Evolutionary conservation across 2,888 invertebrate species (phyloP), one percentile per base, ranked within the genome.

Genomic region (Xestobium rufovillosum): DNA sequence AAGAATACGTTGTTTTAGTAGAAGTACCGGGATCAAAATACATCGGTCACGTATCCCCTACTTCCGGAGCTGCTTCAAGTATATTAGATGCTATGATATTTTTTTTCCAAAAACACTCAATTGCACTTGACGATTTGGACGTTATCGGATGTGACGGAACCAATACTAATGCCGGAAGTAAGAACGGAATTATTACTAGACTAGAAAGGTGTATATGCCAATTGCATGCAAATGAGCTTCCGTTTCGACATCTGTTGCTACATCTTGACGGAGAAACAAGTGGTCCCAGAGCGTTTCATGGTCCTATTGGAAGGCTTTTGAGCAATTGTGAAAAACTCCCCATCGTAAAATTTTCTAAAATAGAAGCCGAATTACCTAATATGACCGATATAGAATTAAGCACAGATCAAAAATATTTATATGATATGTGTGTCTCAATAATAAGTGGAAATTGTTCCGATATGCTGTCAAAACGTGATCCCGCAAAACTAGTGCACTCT

Each of bases 161-260:
- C 17, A 44, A 35, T 15, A 42, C 41, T 10, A 51, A 49, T 33
- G 48, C 49, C 3, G 53, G 53, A 4, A 26, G 29, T 12, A 39
- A 48, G 19, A 38, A 39, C 19, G 52, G 51, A 12, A 43, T 50
- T 8, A 50, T 52, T 14, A 30, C 15, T n/a, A 32, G 33, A 8
- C 37, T 51, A 19, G 50, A 53, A 38, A 51, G 48, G 51, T 34
- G 38, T 31, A 32, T 53, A 17, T 53, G 49, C 32, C 23, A 42
- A 27, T 31, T 53, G 4, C 48, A 52, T 34, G 44, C 41, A 23
- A 53, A 52, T 43, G 52, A 53, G 32, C 38, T 50, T 30, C 49
- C 43, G 2, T 32, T 52, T 3, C 34, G 49, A n/a, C 50, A 55
- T 45, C 44, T 55, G 16, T 48, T 55, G 36, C 12, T 35, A n/a